Percentiles rank a stretch among this genome's conserved stretches.
Evolutionary conservation across 2,113 vertebrate species (phyloP).

Genomic region (Osmerus eperlanus): DNA sequence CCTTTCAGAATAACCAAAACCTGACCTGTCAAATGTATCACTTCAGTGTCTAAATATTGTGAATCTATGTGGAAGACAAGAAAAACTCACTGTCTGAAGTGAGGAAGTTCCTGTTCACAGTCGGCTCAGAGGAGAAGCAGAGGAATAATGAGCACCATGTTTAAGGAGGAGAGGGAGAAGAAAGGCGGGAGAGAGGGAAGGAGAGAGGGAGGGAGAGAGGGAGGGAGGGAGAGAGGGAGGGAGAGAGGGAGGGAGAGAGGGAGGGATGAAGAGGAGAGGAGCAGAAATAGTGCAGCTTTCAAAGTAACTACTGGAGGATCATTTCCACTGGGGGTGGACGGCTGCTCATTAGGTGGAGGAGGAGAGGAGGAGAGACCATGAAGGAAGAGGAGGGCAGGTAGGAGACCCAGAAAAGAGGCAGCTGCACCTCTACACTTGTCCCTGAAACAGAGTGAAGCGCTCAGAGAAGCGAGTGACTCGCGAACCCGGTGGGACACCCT

Average conservation of each 20-base stretch:
- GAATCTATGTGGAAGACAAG: neutral
- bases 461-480: neutral
- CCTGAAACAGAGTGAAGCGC: too few relatives aligned
- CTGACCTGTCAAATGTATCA: too few relatives aligned
- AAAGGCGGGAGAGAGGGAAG: too few relatives aligned
- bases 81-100: slow-evolving; percentile 40
- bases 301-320: slow-evolving; percentile 46
- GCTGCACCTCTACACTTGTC: too few relatives aligned
- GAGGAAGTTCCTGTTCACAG: slow-evolving; percentile 2
- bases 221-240: slow-evolving; percentile 51
- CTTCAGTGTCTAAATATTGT: too few relatives aligned
- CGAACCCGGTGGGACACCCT: slow-evolving; percentile 13
- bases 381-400: neutral
- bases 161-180: slow-evolving; percentile 29
- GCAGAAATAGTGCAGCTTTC: slow-evolving; percentile 63
- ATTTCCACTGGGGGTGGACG: slow-evolving; percentile 53
- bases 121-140: slow-evolving; percentile 43
- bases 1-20: too few relatives aligned
- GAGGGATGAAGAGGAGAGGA: slow-evolving; percentile 62
- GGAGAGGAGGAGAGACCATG: slow-evolving; percentile 1
- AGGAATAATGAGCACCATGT: slow-evolving; percentile 60
- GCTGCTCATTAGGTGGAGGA: slow-evolving; percentile 62
- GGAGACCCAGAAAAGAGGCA: neutral
- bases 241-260: slow-evolving; percentile 45
- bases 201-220: slow-evolving; percentile 45